These are phyloP conservation scores for Drosophila subobscura DNA, from an alignment of 1,140 invertebrate species.

Conservation along the genomic window DNA sequence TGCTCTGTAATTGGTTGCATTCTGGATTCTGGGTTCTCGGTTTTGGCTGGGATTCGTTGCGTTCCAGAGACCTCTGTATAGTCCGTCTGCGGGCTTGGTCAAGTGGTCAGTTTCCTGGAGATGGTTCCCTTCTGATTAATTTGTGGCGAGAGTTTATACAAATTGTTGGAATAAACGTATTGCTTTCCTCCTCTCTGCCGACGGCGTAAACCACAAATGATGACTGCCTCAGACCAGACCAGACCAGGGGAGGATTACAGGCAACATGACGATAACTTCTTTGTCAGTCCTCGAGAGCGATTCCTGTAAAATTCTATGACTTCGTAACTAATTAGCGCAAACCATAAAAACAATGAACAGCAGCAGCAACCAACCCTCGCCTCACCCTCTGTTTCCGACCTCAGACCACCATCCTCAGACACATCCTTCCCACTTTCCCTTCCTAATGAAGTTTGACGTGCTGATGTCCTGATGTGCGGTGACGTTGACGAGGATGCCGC, in stretches of 20 bases:
- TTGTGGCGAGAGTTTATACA: conserved; percentile 20
- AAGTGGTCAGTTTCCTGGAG: conserved; percentile 29
- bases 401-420: not conserved
- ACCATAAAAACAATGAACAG: conserved; percentile 82
- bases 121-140: conserved; percentile 37
- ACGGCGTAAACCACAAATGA: conserved; percentile 42
- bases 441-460: conserved; percentile 77
- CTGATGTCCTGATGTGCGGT: conserved; percentile 65
- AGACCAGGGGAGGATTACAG: not conserved
- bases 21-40: conserved; percentile 11
- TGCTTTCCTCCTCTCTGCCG: not conserved
- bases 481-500: conserved; percentile 48
- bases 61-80: not conserved
- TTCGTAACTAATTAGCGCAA: conserved; percentile 83
- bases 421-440: conserved; percentile 38
- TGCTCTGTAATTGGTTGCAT: conserved; percentile 55
- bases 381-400: not conserved
- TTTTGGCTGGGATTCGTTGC: conserved; percentile 2
- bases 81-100: conserved; percentile 12
- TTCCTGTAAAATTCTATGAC: conserved; percentile 82
- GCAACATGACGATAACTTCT: conserved; percentile 64
- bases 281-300: conserved; percentile 62
- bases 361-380: conserved; percentile 37
- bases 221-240: conserved; percentile 44
- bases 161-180: not conserved